Conservation (phyloP, 1,140 invertebrate species). For the Zaprionus vittiger region DNA sequence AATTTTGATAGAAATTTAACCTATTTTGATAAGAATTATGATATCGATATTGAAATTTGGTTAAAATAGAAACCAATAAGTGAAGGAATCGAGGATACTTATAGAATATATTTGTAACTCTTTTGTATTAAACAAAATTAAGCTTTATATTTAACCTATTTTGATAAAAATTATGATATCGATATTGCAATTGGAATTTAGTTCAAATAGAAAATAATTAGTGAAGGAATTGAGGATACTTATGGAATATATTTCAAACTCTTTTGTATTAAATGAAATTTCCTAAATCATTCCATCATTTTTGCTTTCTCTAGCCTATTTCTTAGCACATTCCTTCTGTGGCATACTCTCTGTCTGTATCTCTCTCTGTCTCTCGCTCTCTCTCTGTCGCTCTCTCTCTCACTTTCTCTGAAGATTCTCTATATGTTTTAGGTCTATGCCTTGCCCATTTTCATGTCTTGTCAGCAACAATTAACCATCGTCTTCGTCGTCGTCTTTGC, state of each 20-base stretch:
- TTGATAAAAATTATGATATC: no score
- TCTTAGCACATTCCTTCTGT: not conserved
- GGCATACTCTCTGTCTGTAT: not conserved
- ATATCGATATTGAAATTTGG: no score
- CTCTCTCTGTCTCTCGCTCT: no score
- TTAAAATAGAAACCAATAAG: no score
- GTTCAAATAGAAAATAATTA: no score
- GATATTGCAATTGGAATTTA: no score
- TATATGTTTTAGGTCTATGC: constrained; percentile 11
- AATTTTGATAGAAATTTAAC: no score
- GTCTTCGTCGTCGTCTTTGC: constrained; percentile 52
- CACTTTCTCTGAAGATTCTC: not conserved
- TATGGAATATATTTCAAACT: no score
- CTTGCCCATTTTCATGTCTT: constrained; percentile 40
- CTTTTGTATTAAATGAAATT: not conserved
- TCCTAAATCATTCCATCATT: not conserved
- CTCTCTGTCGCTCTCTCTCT: not conserved
- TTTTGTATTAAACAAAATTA: not conserved
- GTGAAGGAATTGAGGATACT: no score
- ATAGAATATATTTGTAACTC: no score
- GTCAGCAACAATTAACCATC: constrained; percentile 75
- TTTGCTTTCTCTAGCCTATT: not conserved
- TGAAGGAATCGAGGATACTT: no score
- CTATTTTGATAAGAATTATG: no score
- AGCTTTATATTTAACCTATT: not conserved